Evolutionary conservation across 2,888 invertebrate species (phyloP).

Genomic region (Polydrusus tereticollis): DNA sequence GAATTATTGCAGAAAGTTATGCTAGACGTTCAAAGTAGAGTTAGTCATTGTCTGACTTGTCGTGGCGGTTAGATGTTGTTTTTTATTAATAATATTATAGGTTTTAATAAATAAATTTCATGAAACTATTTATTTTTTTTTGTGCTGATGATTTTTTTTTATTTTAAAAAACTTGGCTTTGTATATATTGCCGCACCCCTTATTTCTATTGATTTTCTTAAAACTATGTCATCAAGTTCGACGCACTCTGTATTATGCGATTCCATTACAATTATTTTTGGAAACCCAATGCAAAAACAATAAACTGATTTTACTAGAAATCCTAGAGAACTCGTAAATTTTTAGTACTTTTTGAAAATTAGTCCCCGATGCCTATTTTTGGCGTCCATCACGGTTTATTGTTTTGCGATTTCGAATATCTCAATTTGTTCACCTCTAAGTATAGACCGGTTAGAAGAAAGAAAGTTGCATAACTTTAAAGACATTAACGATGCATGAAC

Average conservation of each 20-base stretch:
- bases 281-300: conserved; percentile 30
- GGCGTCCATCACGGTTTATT: conserved; percentile 26
- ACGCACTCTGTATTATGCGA: not conserved
- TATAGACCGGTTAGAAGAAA: conserved; percentile 25
- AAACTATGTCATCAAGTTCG: not conserved
- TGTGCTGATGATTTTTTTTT: too few relatives aligned
- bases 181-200: too few relatives aligned
- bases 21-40: too few relatives aligned
- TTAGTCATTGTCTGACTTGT: too few relatives aligned
- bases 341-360: conserved; percentile 34
- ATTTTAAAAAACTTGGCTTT: too few relatives aligned
- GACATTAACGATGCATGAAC: conserved; percentile 22
- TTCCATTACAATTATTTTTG: conserved; percentile 18
- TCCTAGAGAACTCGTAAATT: conserved; percentile 31
- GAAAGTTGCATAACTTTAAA: conserved; percentile 25
- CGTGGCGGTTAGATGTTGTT: too few relatives aligned
- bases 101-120: too few relatives aligned
- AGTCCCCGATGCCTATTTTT: conserved; percentile 16
- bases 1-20: too few relatives aligned
- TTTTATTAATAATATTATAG: too few relatives aligned
- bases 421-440: conserved; percentile 34
- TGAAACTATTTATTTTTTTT: too few relatives aligned
- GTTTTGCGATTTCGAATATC: conserved; percentile 30
- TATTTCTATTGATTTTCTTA: not conserved
- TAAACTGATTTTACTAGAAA: conserved; percentile 29